Percentiles rank a stretch among this genome's conserved stretches.
phyloP scores from a whole-genome alignment of 2,113 vertebrate genomes.

The Crotalus tigris region DNA sequence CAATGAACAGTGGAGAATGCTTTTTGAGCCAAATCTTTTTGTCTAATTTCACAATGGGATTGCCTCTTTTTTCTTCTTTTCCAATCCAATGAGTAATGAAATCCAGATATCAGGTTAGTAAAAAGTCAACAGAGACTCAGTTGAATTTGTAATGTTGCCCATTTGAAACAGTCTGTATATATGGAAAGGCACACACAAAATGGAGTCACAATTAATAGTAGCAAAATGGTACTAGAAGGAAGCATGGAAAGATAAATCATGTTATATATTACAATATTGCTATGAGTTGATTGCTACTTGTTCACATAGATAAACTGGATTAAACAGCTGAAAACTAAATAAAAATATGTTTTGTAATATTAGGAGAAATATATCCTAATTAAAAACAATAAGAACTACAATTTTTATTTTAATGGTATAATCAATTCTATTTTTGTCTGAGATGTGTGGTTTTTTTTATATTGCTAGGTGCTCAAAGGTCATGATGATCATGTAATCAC shows the following conservation, averaged over 20 bases:
- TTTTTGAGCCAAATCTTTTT: neutral
- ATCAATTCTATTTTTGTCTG: conserved; percentile 22
- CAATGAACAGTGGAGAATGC: neutral
- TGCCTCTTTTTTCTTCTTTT: neutral
- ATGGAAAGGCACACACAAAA: neutral
- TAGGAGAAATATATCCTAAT: conserved; percentile 34
- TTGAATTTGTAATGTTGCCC: neutral
- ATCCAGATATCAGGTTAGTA: neutral
- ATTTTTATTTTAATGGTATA: conserved; percentile 38
- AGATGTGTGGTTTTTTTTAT: neutral
- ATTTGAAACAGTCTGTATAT: neutral
- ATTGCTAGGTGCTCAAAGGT: conserved; percentile 91
- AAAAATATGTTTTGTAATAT: neutral
- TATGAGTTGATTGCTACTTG: neutral
- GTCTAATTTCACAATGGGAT: neutral
- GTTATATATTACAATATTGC: neutral
- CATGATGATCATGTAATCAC: conserved; percentile 99
- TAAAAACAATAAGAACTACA: conserved; percentile 30
- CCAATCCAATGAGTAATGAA: neutral
- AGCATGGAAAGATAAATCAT: neutral
- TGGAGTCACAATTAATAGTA: neutral
- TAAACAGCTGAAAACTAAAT: neutral
- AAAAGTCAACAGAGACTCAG: neutral
- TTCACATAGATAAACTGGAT: neutral
- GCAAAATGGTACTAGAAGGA: neutral